phyloP scores from a whole-genome alignment of 2,888 invertebrate species.

The Hydropsyche betteni region DNA sequence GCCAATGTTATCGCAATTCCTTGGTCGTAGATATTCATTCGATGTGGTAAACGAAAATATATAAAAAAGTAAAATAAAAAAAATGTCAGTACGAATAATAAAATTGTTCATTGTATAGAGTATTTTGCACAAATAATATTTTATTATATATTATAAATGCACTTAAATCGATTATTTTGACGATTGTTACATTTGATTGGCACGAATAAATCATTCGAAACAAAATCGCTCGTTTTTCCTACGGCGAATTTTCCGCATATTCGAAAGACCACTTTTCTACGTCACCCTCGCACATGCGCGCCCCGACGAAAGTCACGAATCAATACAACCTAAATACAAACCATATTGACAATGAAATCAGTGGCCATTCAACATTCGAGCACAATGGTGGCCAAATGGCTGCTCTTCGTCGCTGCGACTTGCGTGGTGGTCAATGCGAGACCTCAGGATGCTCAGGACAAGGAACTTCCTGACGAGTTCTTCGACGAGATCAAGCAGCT shows the following conservation, averaged over 20 bases:
- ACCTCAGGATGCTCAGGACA: slow-evolving; percentile 24
- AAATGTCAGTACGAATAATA: too few species aligned
- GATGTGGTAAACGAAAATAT: slow-evolving; percentile 1
- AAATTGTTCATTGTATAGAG: too few species aligned
- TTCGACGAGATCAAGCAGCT: slow-evolving; percentile 66
- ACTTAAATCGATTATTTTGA: too few species aligned
- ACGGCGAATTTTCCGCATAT: neutral
- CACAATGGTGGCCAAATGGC: slow-evolving; percentile 15
- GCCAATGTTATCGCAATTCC: slow-evolving; percentile 8
- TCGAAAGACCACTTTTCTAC: neutral
- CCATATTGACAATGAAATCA: neutral
- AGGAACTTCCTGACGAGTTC: slow-evolving; percentile 57
- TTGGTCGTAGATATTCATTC: slow-evolving; percentile 3
- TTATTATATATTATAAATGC: too few species aligned
- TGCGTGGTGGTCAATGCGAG: slow-evolving; percentile 32
- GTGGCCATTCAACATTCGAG: neutral
- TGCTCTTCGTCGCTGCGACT: slow-evolving; percentile 45
- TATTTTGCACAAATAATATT: too few species aligned
- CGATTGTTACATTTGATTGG: too few species aligned
- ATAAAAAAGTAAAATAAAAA: neutral
- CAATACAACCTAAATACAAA: slow-evolving; percentile 7
- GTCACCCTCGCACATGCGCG: slow-evolving; percentile 3
- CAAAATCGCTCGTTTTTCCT: too few species aligned
- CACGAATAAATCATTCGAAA: too few species aligned
- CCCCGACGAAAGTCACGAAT: neutral